Base-by-base conservation (phyloP, 2,888 invertebrate genomes). In the Zaprionus obscuricornis region DNA sequence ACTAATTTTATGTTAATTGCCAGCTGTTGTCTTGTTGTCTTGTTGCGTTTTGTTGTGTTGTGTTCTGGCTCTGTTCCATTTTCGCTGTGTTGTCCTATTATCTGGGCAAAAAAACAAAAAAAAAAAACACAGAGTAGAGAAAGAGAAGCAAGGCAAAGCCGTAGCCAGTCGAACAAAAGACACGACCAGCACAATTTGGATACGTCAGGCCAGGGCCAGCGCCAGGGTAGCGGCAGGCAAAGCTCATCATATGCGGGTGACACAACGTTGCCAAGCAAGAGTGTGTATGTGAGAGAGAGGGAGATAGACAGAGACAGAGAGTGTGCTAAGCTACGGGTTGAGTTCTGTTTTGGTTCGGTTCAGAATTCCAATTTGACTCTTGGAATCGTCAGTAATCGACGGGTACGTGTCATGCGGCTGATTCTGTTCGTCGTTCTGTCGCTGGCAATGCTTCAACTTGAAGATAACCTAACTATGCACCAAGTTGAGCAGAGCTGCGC, bases 1-100 rank as follows among this genome's bases (percentile, higher is more conserved):
- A 84, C 74, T 76, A 81, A 81, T 86, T 85, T 81, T 86, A 87
- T 87, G 87, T 74, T 86, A 86, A 86, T 86, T 85, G 82, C 69
- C 74, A 83, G 67, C 75, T 85, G 79, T 66, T 82, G 69, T 62
- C 58, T 24, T 50, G 14, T 40, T 60, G 47, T 34, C 56, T n/a
- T 22, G 34, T 50, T 62, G 24, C 27, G 20, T 31, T 49, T 52
- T n/a, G n/a, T n/a, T n/a, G n/a, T n/a, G n/a, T n/a, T n/a, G n/a
- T n/a, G n/a, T n/a, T n/a, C n/a, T n/a, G n/a, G n/a, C n/a, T n/a
- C n/a, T 56, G 62, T 54, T 14, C 34, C 27, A 20, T 13, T 10
- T 43, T 27, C 13, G 34, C 42, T 33, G 43, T 49, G 69, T 49
- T 50, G 10, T 34, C 13, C 33, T 51, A 45, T 50, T 66, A 64